A percentile compares a stretch with the other conserved stretches of the same genome.
Conservation (phyloP, 2,113 vertebrate species). For the Marmota flaviventris region DNA sequence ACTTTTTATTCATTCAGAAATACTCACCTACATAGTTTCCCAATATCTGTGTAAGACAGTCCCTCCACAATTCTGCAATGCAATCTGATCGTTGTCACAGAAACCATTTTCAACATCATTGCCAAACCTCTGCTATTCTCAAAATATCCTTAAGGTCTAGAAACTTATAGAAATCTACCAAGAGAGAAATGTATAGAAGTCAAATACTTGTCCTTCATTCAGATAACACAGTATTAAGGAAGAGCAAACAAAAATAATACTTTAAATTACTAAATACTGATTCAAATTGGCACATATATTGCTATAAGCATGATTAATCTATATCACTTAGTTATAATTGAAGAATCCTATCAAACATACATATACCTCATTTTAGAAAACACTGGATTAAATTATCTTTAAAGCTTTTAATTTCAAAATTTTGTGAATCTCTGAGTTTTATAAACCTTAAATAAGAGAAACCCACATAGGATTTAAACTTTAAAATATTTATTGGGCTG, state of each 20-base stretch:
- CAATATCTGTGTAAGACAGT: too few relatives aligned
- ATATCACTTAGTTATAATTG: too few relatives aligned
- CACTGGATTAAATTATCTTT: not conserved
- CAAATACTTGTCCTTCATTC: not conserved
- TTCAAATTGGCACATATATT: not conserved
- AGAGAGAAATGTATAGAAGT: not conserved
- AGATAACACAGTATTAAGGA: not conserved
- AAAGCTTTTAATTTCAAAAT: not conserved
- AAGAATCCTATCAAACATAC: too few relatives aligned
- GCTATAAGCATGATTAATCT: too few relatives aligned
- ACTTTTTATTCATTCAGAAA: not conserved
- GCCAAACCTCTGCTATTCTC: not conserved
- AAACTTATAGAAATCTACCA: not conserved
- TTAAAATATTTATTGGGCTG: too few relatives aligned
- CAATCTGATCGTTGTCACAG: not conserved
- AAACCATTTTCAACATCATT: not conserved
- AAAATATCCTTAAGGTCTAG: not conserved
- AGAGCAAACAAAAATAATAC: not conserved
- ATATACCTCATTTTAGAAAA: too few relatives aligned
- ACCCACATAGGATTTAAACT: not conserved
- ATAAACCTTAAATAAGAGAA: not conserved
- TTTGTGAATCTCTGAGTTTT: not conserved
- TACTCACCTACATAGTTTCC: not conserved
- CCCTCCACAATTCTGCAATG: too few relatives aligned
- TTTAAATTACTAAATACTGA: not conserved